A percentile compares a stretch with the other conserved stretches of the same genome.
phyloP scores from a whole-genome alignment of 1,140 invertebrate genomes.

The Cecropterus lyciades region DNA sequence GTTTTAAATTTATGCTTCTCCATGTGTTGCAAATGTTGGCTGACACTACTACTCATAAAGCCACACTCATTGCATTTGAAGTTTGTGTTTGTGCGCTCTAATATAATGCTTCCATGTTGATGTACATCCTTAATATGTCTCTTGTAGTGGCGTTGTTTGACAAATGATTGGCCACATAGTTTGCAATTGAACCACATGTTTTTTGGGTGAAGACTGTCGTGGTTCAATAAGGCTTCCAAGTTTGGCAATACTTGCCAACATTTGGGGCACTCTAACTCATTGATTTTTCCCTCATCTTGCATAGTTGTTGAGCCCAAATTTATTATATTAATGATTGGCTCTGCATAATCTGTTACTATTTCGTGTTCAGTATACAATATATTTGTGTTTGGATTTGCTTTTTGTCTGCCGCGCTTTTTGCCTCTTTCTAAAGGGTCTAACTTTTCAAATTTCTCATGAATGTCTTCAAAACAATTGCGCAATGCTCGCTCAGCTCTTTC shows the following conservation, averaged over 20 bases:
- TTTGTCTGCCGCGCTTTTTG: conserved; percentile 66
- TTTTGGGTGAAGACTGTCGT: conserved; percentile 69
- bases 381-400: conserved; percentile 65
- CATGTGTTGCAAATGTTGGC: conserved; percentile 64
- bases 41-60: conserved; percentile 41
- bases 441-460: conserved; percentile 67
- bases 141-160: conserved; percentile 55
- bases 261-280: conserved; percentile 65
- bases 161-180: conserved; percentile 70
- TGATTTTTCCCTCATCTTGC: conserved; percentile 40
- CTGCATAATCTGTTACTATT: conserved; percentile 70
- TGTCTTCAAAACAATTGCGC: conserved; percentile 70
- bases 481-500: conserved; percentile 67
- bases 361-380: conserved; percentile 57
- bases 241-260: conserved; percentile 68
- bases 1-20: conserved; percentile 76
- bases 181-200: conserved; percentile 72
- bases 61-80: conserved; percentile 64
- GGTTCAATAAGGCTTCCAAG: conserved; percentile 58
- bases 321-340: conserved; percentile 66
- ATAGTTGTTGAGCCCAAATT: conserved; percentile 49
- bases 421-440: conserved; percentile 63
- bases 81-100: conserved; percentile 5
- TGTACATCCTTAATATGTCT: conserved; percentile 54
- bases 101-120: conserved; percentile 18